Evolutionary conservation across 2,888 invertebrate species (phyloP).

Genomic region (Molorchus minor): DNA sequence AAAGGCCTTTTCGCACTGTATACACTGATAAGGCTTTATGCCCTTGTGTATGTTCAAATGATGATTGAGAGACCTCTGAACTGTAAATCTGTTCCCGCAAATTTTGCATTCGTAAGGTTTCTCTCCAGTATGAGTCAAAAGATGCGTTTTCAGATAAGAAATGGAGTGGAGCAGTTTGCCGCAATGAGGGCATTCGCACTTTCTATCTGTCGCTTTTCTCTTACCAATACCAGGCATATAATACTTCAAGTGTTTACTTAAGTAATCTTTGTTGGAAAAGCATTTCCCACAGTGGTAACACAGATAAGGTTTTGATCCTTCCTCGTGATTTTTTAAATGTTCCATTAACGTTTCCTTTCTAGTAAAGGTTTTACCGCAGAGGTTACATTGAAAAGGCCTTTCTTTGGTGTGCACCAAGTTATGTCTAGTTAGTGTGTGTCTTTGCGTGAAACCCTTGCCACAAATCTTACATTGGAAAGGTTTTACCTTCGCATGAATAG

Average conservation of each 20-base stretch:
- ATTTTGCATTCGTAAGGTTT: slow-evolving; percentile 35
- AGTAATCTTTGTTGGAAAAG: slow-evolving; percentile 34
- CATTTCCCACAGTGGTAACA: slow-evolving; percentile 37
- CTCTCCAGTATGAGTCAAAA: slow-evolving; percentile 34
- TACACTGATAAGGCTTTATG: slow-evolving; percentile 36
- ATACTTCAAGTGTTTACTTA: slow-evolving; percentile 36
- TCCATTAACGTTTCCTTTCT: slow-evolving; percentile 39
- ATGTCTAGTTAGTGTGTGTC: slow-evolving; percentile 35
- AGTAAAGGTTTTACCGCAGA: slow-evolving; percentile 37
- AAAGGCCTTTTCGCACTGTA: slow-evolving; percentile 34
- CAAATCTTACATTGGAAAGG: slow-evolving; percentile 34
- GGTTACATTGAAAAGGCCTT: slow-evolving; percentile 35
- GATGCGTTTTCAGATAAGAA: slow-evolving; percentile 33
- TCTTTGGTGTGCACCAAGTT: slow-evolving; percentile 38
- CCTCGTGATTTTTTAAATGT: slow-evolving; percentile 35
- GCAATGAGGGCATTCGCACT: slow-evolving; percentile 35
- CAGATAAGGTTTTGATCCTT: slow-evolving; percentile 30
- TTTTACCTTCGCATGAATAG: slow-evolving; percentile 36
- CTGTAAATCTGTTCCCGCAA: slow-evolving; percentile 33
- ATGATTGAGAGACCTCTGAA: slow-evolving; percentile 31
- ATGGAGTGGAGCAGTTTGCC: slow-evolving; percentile 36
- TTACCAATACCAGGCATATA: slow-evolving; percentile 29
- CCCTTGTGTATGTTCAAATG: slow-evolving; percentile 39
- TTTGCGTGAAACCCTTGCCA: slow-evolving; percentile 35
- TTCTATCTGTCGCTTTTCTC: slow-evolving; percentile 26